Evolutionary conservation across 2,797 vertebrate species (phyloP), one percentile per base, ranked within the genome.

Genomic region (Paguma larvata): DNA sequence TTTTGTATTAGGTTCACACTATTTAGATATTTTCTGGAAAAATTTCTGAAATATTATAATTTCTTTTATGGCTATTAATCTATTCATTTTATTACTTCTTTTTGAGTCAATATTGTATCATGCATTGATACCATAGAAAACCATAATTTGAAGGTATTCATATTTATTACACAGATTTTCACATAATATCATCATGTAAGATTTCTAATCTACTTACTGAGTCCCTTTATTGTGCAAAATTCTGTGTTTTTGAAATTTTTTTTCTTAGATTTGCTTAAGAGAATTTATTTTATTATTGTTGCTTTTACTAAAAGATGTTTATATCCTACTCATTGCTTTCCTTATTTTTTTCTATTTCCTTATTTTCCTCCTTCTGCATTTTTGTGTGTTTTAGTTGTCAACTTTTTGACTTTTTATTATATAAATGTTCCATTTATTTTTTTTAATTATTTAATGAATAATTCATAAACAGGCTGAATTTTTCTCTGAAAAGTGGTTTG

Each of bases 91-190:
- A 80, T 89, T 56, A 32, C 21, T 51, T 56, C 4, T 83, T 91
- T 46, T 48, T 72, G 21, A 82, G 46, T 30, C 62, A 68, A 0
- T 62, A 92, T 92, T 90, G 63, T 27, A 16, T 92, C 89, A 4
- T 89, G 5, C 15, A 83, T 59, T 82, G n/a, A 46, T 56, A 2
- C 15, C 56, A 59, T 59, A 23, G 16, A 18, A 19, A 19, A 53
- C 53, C 53, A 53, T 19, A 59, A 59, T 59, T 59, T 56, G 53
- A 51, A 83, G 27, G 4, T 83, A 73, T 93, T 87, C 46, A 83
- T 38, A 88, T 41, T 63, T 91, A 46, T 83, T 75, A 77, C 18
- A 56, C 11, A 92, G 41, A 48, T 89, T 89, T 96, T 92, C 53
- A 89, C n/a, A 46, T 77, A 93, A 63, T 41, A 16, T 91, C 25